Percentiles rank a stretch among this genome's conserved stretches.
These are phyloP conservation scores for Mechanitis mazaeus DNA, from an alignment of 2,888 invertebrate genomes.

Conservation along the genomic window DNA sequence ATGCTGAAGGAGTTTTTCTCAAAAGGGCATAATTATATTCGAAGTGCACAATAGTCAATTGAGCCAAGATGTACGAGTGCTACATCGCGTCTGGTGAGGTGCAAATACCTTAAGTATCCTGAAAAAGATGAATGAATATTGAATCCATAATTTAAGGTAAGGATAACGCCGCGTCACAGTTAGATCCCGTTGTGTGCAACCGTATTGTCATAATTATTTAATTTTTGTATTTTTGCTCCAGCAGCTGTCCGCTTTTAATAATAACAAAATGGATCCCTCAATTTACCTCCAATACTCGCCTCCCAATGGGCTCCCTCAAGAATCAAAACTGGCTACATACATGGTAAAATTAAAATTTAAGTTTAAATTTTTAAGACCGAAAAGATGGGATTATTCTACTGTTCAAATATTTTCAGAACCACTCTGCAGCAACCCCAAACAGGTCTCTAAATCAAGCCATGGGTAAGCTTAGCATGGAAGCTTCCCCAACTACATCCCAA, in stretches of 20 bases:
- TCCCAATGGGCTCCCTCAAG: slow-evolving; percentile 86
- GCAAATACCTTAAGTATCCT: slow-evolving; percentile 29
- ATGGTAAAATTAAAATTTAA: slow-evolving; percentile 75
- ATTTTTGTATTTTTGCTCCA: slow-evolving; percentile 29
- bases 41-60: slow-evolving; percentile 26
- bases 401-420: slow-evolving; percentile 50
- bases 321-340: slow-evolving; percentile 90
- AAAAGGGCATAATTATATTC: slow-evolving; percentile 1
- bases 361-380: no score
- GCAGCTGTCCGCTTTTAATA: slow-evolving; percentile 46
- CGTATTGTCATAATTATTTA: slow-evolving; percentile 15
- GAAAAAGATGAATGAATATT: slow-evolving; percentile 40
- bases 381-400: not conserved
- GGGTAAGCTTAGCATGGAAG: slow-evolving; percentile 53
- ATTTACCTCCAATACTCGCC: slow-evolving; percentile 80
- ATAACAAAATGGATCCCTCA: slow-evolving; percentile 83
- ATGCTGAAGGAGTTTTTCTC: not conserved
- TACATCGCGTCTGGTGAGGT: slow-evolving; percentile 41
- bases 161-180: slow-evolving; percentile 26
- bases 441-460: slow-evolving; percentile 52
- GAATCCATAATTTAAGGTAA: slow-evolving; percentile 32
- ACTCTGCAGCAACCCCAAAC: slow-evolving; percentile 51
- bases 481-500: slow-evolving; percentile 52
- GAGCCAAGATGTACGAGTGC: slow-evolving; percentile 28
- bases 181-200: slow-evolving; percentile 10